phyloP scores from a whole-genome alignment of 92 coral and sea anemone genomes.

The Heliopora coerulea region DNA sequence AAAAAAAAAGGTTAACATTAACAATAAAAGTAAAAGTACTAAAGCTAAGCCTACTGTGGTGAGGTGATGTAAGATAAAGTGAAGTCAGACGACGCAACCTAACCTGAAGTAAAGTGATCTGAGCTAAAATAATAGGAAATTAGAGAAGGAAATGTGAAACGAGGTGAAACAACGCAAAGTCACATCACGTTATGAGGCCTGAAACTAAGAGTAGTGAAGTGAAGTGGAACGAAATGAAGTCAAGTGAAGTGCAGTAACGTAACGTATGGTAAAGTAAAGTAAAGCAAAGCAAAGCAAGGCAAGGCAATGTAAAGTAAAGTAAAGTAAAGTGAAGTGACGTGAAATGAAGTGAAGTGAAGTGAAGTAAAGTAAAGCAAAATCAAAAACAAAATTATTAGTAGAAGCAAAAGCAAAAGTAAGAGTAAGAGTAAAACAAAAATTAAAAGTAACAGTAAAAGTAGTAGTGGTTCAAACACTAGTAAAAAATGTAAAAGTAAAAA shows the following conservation, averaged over 20 bases:
- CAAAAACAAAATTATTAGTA: neutral
- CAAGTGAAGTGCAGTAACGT: neutral
- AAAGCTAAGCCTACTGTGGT: neutral
- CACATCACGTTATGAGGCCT: neutral
- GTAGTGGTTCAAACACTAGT: no score
- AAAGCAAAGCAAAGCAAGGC: neutral
- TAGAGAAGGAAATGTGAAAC: neutral
- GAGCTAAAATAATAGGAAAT: neutral
- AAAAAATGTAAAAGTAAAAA: no score
- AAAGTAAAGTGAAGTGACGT: neutral
- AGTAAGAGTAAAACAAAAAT: no score
- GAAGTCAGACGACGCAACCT: neutral
- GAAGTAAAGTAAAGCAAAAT: neutral
- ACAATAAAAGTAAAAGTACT: no score
- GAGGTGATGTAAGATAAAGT: neutral
- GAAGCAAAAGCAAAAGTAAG: no score
- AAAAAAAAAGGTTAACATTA: no score
- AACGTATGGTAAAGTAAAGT: neutral
- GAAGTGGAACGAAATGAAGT: neutral
- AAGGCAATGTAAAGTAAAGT: neutral
- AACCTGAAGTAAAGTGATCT: neutral
- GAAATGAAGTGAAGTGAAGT: neutral
- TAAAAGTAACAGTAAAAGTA: no score
- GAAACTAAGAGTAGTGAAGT: neutral
- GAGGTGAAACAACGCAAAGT: neutral